phyloP scores from a whole-genome alignment of 2,888 invertebrate species.

The Nomada hirtipes region DNA sequence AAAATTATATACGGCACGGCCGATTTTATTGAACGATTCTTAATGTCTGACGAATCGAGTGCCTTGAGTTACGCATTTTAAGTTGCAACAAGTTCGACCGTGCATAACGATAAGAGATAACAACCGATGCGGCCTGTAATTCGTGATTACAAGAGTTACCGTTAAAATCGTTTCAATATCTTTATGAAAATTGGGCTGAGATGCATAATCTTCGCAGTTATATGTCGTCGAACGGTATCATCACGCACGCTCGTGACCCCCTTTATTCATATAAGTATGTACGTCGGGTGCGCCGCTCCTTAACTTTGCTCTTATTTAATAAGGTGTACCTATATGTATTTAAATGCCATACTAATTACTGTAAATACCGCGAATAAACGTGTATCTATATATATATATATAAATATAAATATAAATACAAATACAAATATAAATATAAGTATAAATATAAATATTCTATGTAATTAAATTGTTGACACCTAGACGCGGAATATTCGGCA shows the following conservation, averaged over 20 bases:
- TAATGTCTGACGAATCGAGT: constrained; percentile 15
- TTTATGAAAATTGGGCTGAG: constrained; percentile 27
- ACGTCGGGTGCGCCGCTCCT: constrained; percentile 54
- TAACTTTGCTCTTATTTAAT: constrained; percentile 69
- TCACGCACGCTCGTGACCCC: constrained; percentile 52
- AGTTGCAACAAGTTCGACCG: constrained; percentile 11
- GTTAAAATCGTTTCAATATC: constrained; percentile 43
- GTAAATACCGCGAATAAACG: constrained; percentile 76
- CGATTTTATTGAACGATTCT: constrained; percentile 1
- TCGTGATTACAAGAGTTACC: constrained; percentile 28
- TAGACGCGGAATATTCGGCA: constrained; percentile 44
- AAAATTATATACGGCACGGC: neutral
- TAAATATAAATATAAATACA: constrained; percentile 51
- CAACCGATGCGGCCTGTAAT: constrained; percentile 7
- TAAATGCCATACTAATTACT: constrained; percentile 79
- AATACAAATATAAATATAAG: constrained; percentile 57
- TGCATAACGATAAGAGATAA: constrained; percentile 16
- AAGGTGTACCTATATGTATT: constrained; percentile 79
- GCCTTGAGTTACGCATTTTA: constrained; percentile 9
- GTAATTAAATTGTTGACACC: constrained; percentile 51
- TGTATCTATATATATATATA: constrained; percentile 67
- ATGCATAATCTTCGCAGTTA: constrained; percentile 36
- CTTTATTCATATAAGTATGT: constrained; percentile 55
- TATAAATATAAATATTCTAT: constrained; percentile 63
- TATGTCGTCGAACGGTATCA: constrained; percentile 50